Conservation (phyloP, 2,888 invertebrate genomes). For the Lamellibrachia satsuma region DNA sequence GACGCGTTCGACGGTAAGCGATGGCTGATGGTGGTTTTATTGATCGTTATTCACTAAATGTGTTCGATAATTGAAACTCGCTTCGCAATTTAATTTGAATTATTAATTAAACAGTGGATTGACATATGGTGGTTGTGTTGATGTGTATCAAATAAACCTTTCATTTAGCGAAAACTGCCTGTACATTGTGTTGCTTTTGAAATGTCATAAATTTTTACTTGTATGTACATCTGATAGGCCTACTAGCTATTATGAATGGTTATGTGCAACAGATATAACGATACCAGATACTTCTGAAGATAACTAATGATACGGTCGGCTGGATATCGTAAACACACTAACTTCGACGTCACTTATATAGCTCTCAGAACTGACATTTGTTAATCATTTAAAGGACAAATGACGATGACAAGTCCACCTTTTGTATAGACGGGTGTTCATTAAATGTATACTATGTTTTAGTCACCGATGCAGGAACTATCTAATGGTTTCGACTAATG, state of each 20-base stretch:
- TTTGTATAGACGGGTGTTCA: neutral
- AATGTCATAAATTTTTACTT: neutral
- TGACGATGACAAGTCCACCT: neutral
- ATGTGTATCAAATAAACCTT: neutral
- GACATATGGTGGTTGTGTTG: neutral
- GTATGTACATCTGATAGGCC: neutral
- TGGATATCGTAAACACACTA: neutral
- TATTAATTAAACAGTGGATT: neutral
- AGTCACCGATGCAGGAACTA: neutral
- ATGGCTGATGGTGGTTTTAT: neutral
- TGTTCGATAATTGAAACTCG: neutral
- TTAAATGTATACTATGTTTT: neutral
- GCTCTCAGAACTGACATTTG: neutral
- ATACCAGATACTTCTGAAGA: neutral
- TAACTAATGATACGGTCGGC: neutral
- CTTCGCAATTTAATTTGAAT: constrained; percentile 3
- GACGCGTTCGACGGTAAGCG: neutral
- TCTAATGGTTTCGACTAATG: neutral
- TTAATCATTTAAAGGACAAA: neutral
- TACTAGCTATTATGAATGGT: neutral
- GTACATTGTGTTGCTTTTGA: neutral
- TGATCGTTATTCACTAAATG: neutral
- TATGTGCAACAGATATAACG: neutral
- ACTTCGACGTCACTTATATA: neutral
- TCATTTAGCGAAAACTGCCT: neutral